Percentiles rank a stretch among this genome's conserved stretches.
Evolutionary conservation across 2,888 invertebrate species (phyloP).

Genomic region (Candidula unifasciata): DNA sequence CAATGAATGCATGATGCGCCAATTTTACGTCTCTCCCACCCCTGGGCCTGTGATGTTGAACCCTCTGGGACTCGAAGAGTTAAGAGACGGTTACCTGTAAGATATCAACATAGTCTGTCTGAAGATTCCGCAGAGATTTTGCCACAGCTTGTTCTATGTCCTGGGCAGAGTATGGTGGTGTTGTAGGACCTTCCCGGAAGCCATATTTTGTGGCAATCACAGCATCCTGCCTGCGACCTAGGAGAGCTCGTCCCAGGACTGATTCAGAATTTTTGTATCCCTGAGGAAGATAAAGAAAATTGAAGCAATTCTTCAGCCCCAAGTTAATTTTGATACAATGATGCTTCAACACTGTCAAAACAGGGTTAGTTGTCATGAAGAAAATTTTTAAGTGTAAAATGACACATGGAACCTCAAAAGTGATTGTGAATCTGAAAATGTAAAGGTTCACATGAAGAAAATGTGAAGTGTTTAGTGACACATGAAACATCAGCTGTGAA

Average conservation of each 20-base stretch:
- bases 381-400: too few species aligned
- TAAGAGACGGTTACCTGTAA: conserved; percentile 66
- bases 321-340: too few species aligned
- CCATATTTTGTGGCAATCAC: conserved; percentile 75
- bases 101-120: conserved; percentile 74
- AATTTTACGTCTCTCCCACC: background rate
- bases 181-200: conserved; percentile 65
- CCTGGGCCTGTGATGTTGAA: too few species aligned
- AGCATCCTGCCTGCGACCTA: conserved; percentile 69
- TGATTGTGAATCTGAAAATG: too few species aligned
- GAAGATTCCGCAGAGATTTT: conserved; percentile 63
- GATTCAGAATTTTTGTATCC: conserved; percentile 74
- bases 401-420: too few species aligned
- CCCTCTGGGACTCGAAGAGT: too few species aligned
- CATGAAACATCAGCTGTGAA: too few species aligned
- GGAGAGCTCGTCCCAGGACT: conserved; percentile 70
- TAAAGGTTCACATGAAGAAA: too few species aligned
- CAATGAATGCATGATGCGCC: background rate
- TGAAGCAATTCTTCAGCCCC: too few species aligned
- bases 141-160: conserved; percentile 73
- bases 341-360: too few species aligned
- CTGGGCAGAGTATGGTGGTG: conserved; percentile 68
- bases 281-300: conserved; percentile 56
- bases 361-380: too few species aligned
- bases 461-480: too few species aligned